Evolutionary conservation across 2,888 invertebrate species (phyloP).

Genomic region (Antitype chi): DNA sequence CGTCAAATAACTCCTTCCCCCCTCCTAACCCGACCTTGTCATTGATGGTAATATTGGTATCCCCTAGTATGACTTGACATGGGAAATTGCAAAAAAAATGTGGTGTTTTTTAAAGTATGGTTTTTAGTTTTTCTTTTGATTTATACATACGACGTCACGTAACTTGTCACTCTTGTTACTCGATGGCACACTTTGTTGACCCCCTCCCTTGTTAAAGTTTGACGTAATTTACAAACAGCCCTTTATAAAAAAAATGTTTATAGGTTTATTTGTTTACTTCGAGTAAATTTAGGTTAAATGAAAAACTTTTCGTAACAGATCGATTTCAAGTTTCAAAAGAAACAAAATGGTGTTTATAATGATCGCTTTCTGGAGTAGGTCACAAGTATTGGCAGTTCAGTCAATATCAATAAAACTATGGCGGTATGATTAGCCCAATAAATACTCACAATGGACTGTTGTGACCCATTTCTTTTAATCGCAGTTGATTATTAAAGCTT

Average conservation of each 20-base stretch:
- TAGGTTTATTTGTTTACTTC: constrained; percentile 9
- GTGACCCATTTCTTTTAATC: constrained; percentile 23
- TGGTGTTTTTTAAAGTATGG: too few species aligned
- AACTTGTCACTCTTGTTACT: background rate
- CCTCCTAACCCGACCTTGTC: background rate
- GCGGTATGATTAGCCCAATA: constrained; percentile 6
- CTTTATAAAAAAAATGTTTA: background rate
- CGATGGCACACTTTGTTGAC: background rate
- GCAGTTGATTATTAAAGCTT: background rate
- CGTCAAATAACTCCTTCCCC: background rate
- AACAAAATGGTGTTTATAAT: constrained; percentile 23
- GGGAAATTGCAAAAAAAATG: background rate
- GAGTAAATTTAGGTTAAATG: constrained; percentile 7
- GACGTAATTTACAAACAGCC: background rate
- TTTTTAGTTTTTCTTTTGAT: background rate
- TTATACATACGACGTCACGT: background rate
- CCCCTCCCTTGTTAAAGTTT: background rate
- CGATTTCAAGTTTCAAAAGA: background rate
- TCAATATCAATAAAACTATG: constrained; percentile 17
- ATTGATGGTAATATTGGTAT: background rate
- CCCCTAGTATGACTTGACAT: background rate
- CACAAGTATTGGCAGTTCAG: constrained; percentile 21
- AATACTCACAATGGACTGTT: background rate
- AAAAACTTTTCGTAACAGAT: constrained; percentile 5
- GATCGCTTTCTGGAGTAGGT: constrained; percentile 36